Percentiles rank a stretch among this genome's conserved stretches.
Evolutionary conservation across 2,797 vertebrate genomes (phyloP).

Genomic region (Uromys caudimaculatus): DNA sequence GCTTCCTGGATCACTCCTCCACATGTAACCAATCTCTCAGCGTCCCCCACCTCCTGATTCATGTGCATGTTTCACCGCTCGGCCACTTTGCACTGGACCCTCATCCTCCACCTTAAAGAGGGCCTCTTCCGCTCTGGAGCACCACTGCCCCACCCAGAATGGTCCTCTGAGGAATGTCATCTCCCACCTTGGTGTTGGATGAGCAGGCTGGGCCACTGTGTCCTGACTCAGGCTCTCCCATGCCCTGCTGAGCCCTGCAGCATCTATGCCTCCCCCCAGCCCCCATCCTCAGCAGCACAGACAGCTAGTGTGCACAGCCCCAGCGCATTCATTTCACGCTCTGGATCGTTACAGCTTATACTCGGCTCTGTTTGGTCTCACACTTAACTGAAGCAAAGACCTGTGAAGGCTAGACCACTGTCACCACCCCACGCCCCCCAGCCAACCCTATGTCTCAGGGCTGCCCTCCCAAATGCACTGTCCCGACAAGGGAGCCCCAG

Average conservation of each 20-base stretch:
- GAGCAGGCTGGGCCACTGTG: not conserved
- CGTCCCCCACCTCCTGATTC: not conserved
- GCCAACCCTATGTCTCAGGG: not conserved
- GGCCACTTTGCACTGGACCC: not conserved
- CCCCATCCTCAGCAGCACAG: not conserved
- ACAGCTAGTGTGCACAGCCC: not conserved
- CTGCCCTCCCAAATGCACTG: not conserved
- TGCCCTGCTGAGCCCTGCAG: accelerated
- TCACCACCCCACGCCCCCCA: not conserved
- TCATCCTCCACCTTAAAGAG: not conserved
- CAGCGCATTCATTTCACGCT: not conserved
- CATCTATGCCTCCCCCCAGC: not conserved
- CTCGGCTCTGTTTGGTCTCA: not conserved
- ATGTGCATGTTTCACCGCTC: too few relatives aligned
- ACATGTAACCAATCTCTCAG: not conserved
- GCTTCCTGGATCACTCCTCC: not conserved
- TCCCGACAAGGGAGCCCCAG: not conserved
- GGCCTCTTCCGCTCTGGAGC: accelerated
- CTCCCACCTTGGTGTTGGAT: accelerated
- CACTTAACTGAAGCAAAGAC: not conserved
- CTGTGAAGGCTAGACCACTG: not conserved
- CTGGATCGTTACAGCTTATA: not conserved
- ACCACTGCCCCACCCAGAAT: not conserved
- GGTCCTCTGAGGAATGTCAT: not conserved
- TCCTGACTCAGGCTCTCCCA: not conserved